phyloP scores from a whole-genome alignment of 2,888 invertebrate species.

The Drosophila bunnanda region DNA sequence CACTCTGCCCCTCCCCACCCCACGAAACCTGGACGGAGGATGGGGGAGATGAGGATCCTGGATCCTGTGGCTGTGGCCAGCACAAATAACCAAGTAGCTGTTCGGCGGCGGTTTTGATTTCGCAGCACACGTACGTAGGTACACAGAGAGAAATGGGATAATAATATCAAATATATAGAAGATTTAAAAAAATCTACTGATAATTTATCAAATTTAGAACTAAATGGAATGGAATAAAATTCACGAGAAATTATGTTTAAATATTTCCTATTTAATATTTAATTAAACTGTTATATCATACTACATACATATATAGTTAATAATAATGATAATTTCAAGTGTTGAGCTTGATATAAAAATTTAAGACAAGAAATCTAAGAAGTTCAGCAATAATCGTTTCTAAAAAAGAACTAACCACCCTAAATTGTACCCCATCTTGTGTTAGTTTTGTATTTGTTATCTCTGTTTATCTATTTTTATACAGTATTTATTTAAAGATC shows the following conservation, averaged over 20 bases:
- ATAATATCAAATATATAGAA: too few species aligned
- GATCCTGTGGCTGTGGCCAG: conserved; percentile 49
- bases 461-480: neutral
- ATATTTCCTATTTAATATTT: too few species aligned
- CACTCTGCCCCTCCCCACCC: neutral
- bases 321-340: too few species aligned
- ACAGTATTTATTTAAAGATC: neutral
- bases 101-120: conserved; percentile 75
- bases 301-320: too few species aligned
- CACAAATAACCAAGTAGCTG: conserved; percentile 53
- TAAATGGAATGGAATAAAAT: neutral
- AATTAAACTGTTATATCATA: too few species aligned
- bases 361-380: too few species aligned
- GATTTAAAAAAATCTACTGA: neutral
- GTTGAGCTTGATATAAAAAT: too few species aligned
- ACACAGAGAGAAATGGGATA: neutral
- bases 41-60: conserved; percentile 22
- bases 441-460: neutral
- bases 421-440: neutral
- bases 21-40: neutral
- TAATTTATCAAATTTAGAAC: too few species aligned
- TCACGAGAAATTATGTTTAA: too few species aligned
- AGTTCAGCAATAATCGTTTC: too few species aligned
- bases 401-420: neutral
- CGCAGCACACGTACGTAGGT: conserved; percentile 43